Percentiles rank a stretch among this genome's conserved stretches.
phyloP scores from a whole-genome alignment of 92 coral and sea anemone species.

The Parazoanthus swiftii region DNA sequence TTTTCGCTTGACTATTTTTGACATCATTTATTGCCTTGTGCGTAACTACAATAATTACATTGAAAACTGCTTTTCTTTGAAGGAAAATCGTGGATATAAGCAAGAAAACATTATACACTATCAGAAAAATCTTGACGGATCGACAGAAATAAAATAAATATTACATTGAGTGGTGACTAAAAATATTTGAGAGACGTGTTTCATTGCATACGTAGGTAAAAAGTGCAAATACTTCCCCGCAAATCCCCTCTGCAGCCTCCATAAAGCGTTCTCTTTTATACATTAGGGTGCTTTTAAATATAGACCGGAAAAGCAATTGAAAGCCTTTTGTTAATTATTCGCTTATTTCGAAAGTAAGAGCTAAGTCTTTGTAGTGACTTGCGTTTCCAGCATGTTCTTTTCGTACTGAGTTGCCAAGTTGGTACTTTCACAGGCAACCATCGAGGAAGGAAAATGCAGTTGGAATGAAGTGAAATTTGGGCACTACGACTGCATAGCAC shows the following conservation, averaged over 20 bases:
- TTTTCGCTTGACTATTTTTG: conserved; percentile 9
- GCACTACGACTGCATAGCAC: background rate
- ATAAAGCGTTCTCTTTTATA: conserved; percentile 2
- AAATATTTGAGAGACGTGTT: background rate
- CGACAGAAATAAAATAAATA: background rate
- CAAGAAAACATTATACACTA: conserved; percentile 1
- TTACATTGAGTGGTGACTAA: background rate
- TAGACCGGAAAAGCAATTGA: conserved; percentile 30
- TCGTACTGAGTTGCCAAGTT: background rate
- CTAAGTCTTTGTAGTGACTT: background rate
- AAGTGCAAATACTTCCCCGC: conserved; percentile 29
- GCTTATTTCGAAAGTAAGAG: background rate
- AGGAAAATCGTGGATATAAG: background rate
- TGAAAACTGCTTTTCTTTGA: conserved; percentile 7
- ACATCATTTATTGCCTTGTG: background rate
- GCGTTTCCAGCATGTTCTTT: background rate
- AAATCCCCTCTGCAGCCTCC: conserved; percentile 34
- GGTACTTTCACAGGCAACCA: background rate
- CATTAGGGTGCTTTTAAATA: conserved; percentile 22
- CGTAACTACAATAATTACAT: conserved; percentile 10
- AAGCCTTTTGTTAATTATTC: background rate
- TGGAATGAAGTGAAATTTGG: background rate
- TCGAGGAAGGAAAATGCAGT: background rate
- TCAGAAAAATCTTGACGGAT: background rate
- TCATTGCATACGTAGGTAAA: background rate